Conservation (phyloP, 1,140 invertebrate genomes). For the Drosophila kohkoa region DNA sequence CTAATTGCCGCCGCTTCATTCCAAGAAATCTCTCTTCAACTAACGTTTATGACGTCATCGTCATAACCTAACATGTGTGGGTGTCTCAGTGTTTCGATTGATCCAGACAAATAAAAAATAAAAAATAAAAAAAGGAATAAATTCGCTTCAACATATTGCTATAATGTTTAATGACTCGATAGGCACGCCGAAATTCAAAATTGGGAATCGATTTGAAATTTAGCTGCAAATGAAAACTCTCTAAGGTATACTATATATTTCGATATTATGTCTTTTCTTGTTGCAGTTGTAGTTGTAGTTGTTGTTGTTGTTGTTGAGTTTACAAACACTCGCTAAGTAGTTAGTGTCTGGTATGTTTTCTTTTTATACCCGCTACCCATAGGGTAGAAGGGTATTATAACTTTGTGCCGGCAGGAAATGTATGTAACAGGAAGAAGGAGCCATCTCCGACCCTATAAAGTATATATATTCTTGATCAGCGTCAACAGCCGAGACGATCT, state of each 20-base stretch:
- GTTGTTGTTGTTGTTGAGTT: not conserved
- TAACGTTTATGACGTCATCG: not conserved
- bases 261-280: not conserved
- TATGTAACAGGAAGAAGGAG: too few relatives aligned
- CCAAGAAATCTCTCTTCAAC: not conserved
- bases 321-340: not conserved
- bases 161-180: slow-evolving; percentile 24
- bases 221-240: slow-evolving; percentile 2
- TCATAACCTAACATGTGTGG: not conserved
- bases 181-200: slow-evolving; percentile 16
- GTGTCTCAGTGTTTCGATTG: not conserved
- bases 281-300: not conserved
- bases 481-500: too few relatives aligned
- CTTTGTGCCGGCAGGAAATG: too few relatives aligned
- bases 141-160: slow-evolving; percentile 19
- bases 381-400: too few relatives aligned
- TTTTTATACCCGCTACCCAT: too few relatives aligned
- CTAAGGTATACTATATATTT: slow-evolving; percentile 10
- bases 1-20: slow-evolving; percentile 36
- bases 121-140: not conserved
- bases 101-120: too few relatives aligned
- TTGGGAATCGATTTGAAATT: not conserved
- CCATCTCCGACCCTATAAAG: too few relatives aligned
- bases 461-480: too few relatives aligned
- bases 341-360: slow-evolving; percentile 3